Percentiles rank a stretch among this genome's conserved stretches.
Conservation (phyloP, 2,888 invertebrate species). For the Xanthia icteritia region DNA sequence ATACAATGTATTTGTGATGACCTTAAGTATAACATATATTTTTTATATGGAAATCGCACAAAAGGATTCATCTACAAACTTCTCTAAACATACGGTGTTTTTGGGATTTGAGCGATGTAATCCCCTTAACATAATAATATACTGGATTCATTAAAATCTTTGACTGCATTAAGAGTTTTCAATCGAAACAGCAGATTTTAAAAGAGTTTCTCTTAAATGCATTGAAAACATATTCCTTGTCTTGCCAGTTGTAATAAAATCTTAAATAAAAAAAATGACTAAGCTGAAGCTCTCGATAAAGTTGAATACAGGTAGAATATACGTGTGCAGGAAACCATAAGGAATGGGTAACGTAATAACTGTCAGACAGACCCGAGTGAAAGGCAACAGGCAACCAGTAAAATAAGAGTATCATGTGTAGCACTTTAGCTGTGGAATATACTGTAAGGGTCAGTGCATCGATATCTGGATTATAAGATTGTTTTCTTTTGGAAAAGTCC, state of each 20-base stretch:
- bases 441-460: slow-evolving; percentile 1
- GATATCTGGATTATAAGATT: not conserved
- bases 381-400: slow-evolving; percentile 59
- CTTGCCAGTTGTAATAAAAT: not conserved
- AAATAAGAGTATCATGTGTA: slow-evolving; percentile 39
- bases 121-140: no score
- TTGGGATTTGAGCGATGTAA: no score
- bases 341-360: slow-evolving; percentile 53
- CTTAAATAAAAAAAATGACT: slow-evolving; percentile 1
- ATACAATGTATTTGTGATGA: no score
- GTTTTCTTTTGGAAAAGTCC: not conserved
- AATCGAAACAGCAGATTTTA: not conserved
- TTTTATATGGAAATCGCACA: no score
- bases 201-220: no score
- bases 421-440: slow-evolving; percentile 17
- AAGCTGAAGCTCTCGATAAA: slow-evolving; percentile 36
- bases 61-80: no score
- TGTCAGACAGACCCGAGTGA: slow-evolving; percentile 38
- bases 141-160: slow-evolving; percentile 8
- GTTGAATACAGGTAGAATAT: slow-evolving; percentile 36
- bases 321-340: slow-evolving; percentile 49
- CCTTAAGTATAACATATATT: no score
- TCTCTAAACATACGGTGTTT: no score
- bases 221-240: not conserved
- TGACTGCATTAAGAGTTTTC: slow-evolving; percentile 6